phyloP scores from a whole-genome alignment of 2,113 vertebrate genomes.

The Hylia prasina region DNA sequence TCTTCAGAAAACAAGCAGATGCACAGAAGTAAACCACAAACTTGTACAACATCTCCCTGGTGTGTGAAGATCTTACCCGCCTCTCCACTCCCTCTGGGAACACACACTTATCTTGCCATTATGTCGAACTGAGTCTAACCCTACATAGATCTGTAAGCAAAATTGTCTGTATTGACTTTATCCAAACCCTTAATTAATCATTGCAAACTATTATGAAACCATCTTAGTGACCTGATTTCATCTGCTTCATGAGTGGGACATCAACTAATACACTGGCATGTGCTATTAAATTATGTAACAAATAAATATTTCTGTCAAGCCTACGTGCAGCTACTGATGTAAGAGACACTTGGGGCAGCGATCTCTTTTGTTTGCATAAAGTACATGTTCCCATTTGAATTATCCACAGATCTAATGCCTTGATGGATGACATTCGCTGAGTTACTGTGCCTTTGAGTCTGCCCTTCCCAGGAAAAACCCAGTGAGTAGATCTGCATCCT shows the following conservation, averaged over 20 bases:
- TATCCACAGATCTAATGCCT: neutral
- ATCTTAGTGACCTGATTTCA: neutral
- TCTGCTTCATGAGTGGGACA: neutral
- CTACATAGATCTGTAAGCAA: neutral
- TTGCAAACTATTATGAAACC: neutral
- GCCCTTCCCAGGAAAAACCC: neutral
- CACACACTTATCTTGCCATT: neutral
- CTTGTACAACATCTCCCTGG: neutral
- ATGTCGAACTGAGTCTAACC: neutral
- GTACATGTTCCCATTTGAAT: neutral
- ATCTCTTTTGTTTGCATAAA: neutral
- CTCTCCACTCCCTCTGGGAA: neutral
- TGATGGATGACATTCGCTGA: neutral
- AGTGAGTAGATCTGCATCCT: neutral
- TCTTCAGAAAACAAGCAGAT: neutral
- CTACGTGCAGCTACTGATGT: neutral
- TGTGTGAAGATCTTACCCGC: neutral
- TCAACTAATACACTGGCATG: neutral
- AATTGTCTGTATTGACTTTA: neutral
- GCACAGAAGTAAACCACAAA: neutral
- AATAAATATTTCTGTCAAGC: neutral
- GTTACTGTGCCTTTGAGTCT: neutral
- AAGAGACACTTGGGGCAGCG: neutral
- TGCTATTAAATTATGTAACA: neutral
- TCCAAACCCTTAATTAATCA: neutral